A percentile compares a stretch with the other conserved stretches of the same genome.
Evolutionary conservation across 2,888 invertebrate genomes (phyloP).

Genomic region (Ctena decussata): DNA sequence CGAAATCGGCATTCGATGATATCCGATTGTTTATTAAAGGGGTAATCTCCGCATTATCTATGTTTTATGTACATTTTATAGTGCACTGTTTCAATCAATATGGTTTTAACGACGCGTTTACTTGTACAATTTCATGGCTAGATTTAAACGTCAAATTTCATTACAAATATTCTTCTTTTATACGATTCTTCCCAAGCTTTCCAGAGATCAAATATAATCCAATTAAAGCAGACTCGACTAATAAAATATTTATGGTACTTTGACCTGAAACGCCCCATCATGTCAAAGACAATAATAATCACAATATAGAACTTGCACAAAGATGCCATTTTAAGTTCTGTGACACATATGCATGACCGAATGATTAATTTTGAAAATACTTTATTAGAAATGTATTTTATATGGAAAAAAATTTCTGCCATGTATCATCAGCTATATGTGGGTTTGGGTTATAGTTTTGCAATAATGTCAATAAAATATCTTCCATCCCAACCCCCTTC

Average conservation of each 20-base stretch:
- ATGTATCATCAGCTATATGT: too few species aligned
- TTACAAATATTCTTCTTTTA: conserved; percentile 17
- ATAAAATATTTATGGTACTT: conserved; percentile 64
- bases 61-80: conserved; percentile 13
- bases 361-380: too few species aligned
- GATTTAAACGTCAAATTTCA: conserved; percentile 20
- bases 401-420: too few species aligned
- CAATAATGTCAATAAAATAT: too few species aligned
- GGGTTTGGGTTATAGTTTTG: too few species aligned
- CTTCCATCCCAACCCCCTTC: too few species aligned
- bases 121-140: conserved; percentile 26
- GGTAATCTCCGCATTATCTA: conserved; percentile 2
- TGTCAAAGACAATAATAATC: background rate
- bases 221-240: conserved; percentile 59
- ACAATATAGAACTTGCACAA: too few species aligned
- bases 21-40: background rate
- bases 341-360: too few species aligned
- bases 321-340: too few species aligned
- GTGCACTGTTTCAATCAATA: conserved; percentile 16
- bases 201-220: conserved; percentile 35
- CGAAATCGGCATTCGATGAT: background rate
- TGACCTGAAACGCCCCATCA: conserved; percentile 22
- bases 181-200: background rate
- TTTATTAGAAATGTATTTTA: too few species aligned
- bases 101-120: background rate